These are phyloP conservation scores for Drosophila navojoa DNA, from an alignment of 1,140 invertebrate species.

Conservation along the genomic window DNA sequence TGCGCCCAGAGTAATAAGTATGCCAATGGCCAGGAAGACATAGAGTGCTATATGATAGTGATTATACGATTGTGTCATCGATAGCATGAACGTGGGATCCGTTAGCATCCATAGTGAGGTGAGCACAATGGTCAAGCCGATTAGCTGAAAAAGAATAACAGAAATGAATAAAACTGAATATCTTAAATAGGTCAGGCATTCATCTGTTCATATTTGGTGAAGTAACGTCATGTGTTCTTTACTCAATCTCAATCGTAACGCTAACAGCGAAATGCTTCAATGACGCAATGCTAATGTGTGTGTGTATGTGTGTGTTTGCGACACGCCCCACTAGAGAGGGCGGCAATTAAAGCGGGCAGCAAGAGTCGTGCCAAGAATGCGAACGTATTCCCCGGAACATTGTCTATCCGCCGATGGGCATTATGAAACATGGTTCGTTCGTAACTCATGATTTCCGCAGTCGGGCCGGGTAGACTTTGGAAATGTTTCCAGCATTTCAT, in stretches of 20 bases:
- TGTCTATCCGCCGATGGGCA: background rate
- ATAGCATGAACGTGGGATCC: constrained; percentile 90
- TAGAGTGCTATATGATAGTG: constrained; percentile 90
- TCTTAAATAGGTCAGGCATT: constrained; percentile 33
- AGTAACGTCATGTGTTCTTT: constrained; percentile 21
- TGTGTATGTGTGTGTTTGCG: constrained; percentile 14
- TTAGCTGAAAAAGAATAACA: constrained; percentile 86
- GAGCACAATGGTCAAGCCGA: constrained; percentile 88
- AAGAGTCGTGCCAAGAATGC: constrained; percentile 36
- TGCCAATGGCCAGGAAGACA: constrained; percentile 90
- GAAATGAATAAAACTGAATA: background rate
- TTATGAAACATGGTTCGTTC: constrained; percentile 22
- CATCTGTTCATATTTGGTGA: constrained; percentile 9
- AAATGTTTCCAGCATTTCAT: constrained; percentile 20
- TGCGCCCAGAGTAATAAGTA: constrained; percentile 92
- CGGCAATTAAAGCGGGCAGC: constrained; percentile 63
- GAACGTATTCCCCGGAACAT: constrained; percentile 1
- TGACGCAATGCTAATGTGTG: constrained; percentile 53
- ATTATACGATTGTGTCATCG: constrained; percentile 88
- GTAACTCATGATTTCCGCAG: constrained; percentile 66
- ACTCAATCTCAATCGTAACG: constrained; percentile 17
- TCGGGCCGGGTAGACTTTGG: constrained; percentile 25
- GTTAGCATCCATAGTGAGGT: constrained; percentile 91
- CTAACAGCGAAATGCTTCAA: constrained; percentile 25
- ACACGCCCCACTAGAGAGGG: constrained; percentile 26